Percentiles rank a stretch among this genome's conserved stretches.
Evolutionary conservation across 53 echinoderm and acorn worm species (phyloP).

Genomic region (Zoroaster sp.): DNA sequence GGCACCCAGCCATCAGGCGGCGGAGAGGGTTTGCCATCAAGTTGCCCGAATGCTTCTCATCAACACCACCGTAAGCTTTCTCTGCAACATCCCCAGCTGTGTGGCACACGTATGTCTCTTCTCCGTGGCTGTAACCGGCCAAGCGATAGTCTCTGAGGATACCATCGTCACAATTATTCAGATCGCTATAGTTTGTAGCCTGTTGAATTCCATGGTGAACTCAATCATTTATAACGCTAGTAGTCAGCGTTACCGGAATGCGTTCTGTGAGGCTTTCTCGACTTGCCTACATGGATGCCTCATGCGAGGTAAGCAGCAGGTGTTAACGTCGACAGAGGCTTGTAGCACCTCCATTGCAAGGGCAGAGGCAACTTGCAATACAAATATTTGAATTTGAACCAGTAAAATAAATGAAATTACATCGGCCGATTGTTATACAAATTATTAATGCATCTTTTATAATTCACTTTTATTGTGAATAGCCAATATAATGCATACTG

Average conservation of each 20-base stretch:
- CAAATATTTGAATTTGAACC: too few species aligned
- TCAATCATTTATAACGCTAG: background rate
- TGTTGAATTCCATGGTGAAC: background rate
- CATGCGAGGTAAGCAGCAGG: too few species aligned
- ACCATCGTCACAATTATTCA: background rate
- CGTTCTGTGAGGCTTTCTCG: background rate
- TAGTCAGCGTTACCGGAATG: background rate
- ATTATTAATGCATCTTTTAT: too few species aligned
- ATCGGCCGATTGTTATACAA: too few species aligned
- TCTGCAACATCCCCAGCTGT: background rate
- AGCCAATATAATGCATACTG: too few species aligned
- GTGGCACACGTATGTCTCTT: background rate
- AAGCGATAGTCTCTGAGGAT: background rate
- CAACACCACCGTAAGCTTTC: background rate
- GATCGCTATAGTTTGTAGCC: background rate
- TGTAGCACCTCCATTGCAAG: too few species aligned
- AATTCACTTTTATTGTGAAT: too few species aligned
- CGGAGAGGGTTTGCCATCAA: background rate
- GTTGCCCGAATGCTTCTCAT: background rate
- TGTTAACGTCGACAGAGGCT: too few species aligned
- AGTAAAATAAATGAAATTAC: too few species aligned
- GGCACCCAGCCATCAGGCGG: background rate
- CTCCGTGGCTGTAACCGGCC: background rate
- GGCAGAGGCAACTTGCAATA: too few species aligned
- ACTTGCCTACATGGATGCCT: too few species aligned